Percentiles rank a stretch among this genome's conserved stretches.
These are phyloP conservation scores for Ctenoplectra terminalis DNA, from an alignment of 1,140 invertebrate species.

Conservation along the genomic window DNA sequence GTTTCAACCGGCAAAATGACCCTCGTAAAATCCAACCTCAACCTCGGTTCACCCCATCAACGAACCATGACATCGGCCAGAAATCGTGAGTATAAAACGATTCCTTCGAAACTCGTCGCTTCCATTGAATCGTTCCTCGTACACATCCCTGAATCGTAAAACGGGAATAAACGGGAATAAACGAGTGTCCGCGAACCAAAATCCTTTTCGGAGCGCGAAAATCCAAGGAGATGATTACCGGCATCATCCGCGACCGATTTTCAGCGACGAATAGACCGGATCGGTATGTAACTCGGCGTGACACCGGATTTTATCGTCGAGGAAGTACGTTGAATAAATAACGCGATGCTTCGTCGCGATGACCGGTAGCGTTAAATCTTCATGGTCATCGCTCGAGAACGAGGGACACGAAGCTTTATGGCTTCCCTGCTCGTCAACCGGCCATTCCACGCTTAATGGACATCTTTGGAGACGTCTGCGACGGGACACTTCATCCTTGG, in stretches of 20 bases:
- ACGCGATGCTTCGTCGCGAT: neutral
- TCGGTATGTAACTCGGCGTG: neutral
- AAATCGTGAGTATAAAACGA: neutral
- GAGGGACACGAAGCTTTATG: neutral
- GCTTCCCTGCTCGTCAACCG: neutral
- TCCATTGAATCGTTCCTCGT: neutral
- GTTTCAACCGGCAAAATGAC: neutral
- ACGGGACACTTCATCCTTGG: neutral
- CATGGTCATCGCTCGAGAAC: neutral
- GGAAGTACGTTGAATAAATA: conserved; percentile 25
- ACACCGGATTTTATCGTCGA: neutral
- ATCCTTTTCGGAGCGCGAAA: neutral
- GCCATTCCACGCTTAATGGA: neutral
- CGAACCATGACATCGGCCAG: neutral
- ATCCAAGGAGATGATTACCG: neutral
- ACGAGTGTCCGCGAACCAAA: neutral
- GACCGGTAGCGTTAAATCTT: conserved; percentile 19
- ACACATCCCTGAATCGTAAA: neutral
- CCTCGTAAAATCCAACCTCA: neutral
- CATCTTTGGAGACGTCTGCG: conserved; percentile 6
- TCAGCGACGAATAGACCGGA: neutral
- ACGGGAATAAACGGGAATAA: neutral
- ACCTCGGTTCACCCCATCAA: neutral
- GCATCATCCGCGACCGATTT: conserved; percentile 11
- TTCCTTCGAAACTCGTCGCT: neutral